A percentile compares a stretch with the other conserved stretches of the same genome.
Conservation (phyloP, 2,888 invertebrate species). For the Cantharis rustica region DNA sequence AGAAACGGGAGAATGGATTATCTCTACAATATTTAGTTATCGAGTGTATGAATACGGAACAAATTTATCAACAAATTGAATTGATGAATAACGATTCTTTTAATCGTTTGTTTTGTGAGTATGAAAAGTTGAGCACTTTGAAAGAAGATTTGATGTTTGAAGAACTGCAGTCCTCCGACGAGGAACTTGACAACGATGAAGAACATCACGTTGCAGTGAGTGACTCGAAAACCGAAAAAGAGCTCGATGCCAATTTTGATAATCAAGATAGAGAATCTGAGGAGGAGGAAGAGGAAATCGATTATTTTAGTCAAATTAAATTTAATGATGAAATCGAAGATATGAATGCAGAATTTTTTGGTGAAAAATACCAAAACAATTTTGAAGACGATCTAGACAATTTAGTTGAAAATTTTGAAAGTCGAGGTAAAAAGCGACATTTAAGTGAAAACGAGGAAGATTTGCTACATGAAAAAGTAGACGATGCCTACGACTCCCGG, state of each 20-base stretch:
- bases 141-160: constrained; percentile 57
- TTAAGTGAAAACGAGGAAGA: constrained; percentile 35
- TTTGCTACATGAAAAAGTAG: constrained; percentile 11
- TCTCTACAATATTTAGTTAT: constrained; percentile 74
- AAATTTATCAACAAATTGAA: constrained; percentile 94
- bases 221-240: constrained; percentile 34
- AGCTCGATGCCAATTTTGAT: constrained; percentile 34
- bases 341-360: too few species aligned
- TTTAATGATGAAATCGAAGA: background rate
- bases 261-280: constrained; percentile 38
- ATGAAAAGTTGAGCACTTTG: constrained; percentile 64
- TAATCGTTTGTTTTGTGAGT: constrained; percentile 60
- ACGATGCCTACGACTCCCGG: constrained; percentile 36
- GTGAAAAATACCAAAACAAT: too few species aligned
- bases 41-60: constrained; percentile 86
- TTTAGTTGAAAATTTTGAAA: too few species aligned
- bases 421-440: too few species aligned
- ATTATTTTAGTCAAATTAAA: constrained; percentile 40
- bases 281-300: constrained; percentile 37
- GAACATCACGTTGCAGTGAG: constrained; percentile 33
- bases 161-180: constrained; percentile 35
- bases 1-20: constrained; percentile 54
- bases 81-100: constrained; percentile 72
- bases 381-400: too few species aligned
- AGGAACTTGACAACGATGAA: constrained; percentile 33